Evolutionary conservation across 1,140 invertebrate species (phyloP).

Genomic region (Andricus grossulariae): DNA sequence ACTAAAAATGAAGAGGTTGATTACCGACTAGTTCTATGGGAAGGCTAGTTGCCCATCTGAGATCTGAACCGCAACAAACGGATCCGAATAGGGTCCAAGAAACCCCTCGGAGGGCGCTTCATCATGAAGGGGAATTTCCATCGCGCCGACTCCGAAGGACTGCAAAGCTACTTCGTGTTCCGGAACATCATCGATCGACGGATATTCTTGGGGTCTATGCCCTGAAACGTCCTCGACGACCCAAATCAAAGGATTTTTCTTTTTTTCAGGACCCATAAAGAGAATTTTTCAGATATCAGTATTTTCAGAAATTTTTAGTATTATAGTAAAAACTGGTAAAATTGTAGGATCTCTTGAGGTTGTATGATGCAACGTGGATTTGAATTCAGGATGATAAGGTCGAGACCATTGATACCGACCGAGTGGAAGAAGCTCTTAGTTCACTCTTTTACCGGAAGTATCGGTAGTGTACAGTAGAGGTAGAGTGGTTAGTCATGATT

Average conservation of each 20-base stretch:
- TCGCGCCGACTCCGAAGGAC: conserved; percentile 64
- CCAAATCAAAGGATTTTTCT: too few species aligned
- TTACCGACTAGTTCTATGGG: conserved; percentile 39
- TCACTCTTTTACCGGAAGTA: neutral
- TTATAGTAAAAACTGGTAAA: too few species aligned
- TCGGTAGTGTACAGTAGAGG: neutral
- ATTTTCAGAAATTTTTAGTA: too few species aligned
- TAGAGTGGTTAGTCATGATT: too few species aligned
- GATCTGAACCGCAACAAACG: conserved; percentile 51
- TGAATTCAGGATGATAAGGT: neutral
- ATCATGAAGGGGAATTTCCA: conserved; percentile 48
- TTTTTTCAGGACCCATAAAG: neutral
- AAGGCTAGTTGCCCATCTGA: conserved; percentile 42
- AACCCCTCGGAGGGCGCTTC: conserved; percentile 56
- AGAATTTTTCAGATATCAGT: too few species aligned
- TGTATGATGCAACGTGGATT: neutral
- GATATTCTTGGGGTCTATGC: conserved; percentile 45
- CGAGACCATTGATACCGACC: neutral
- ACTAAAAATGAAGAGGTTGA: neutral
- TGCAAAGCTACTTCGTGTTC: conserved; percentile 52
- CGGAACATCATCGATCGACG: conserved; percentile 57
- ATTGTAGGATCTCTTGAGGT: too few species aligned
- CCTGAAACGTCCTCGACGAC: conserved; percentile 38
- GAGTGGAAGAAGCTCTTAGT: neutral
- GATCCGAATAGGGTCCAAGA: conserved; percentile 42